Percentiles rank a stretch among this genome's conserved stretches.
Conservation (phyloP, 2,797 vertebrate genomes). For the Echeneis naucrates region DNA sequence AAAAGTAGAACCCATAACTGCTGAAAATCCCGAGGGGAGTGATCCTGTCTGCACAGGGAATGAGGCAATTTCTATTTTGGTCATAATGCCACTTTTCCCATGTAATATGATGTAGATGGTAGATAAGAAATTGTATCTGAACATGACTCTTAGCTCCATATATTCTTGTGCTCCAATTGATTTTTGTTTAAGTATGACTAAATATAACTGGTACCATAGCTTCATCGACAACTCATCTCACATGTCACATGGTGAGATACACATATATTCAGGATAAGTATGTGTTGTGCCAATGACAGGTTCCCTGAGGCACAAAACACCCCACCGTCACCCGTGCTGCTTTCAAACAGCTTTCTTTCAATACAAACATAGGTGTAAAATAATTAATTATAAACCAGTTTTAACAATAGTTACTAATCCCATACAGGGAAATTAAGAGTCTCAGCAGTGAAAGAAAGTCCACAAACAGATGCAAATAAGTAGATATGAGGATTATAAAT, state of each 20-base stretch:
- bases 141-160: constrained; percentile 43
- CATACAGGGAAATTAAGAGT: background rate
- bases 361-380: background rate
- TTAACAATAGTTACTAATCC: background rate
- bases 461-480: background rate
- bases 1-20: constrained; percentile 32
- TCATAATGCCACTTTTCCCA: constrained; percentile 31
- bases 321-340: too few relatives aligned
- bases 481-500: too few relatives aligned
- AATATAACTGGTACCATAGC: constrained; percentile 22
- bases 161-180: constrained; percentile 31
- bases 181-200: constrained; percentile 27
- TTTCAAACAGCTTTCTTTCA: background rate
- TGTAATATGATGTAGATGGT: constrained; percentile 51
- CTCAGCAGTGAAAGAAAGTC: background rate
- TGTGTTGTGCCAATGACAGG: constrained; percentile 2
- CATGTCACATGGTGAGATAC: constrained; percentile 21
- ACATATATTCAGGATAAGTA: constrained; percentile 13
- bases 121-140: constrained; percentile 41
- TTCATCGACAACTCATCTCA: constrained; percentile 13
- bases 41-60: constrained; percentile 41
- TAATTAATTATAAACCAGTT: background rate
- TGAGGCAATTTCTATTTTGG: constrained; percentile 65
- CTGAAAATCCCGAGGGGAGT: constrained; percentile 6
- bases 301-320: background rate